Evolutionary conservation across 2,113 vertebrate genomes (phyloP).

Genomic region (Hippoglossus stenolepis): DNA sequence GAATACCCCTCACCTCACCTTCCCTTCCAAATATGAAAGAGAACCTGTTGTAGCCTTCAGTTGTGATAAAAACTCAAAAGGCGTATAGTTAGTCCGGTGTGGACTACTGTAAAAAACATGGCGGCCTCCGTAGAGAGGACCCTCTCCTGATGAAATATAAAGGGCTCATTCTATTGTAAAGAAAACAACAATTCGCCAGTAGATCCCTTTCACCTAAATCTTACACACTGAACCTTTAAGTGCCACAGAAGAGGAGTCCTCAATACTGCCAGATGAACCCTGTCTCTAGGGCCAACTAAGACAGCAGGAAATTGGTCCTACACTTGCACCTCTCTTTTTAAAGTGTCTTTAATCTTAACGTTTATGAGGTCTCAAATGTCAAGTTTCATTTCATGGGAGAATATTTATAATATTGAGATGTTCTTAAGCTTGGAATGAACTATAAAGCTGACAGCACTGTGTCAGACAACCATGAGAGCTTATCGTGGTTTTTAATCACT

Average conservation of each 20-base stretch:
- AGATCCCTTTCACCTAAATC: background rate
- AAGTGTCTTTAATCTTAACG: conserved; percentile 9
- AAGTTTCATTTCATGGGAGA: background rate
- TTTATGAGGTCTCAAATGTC: background rate
- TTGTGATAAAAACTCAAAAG: no score
- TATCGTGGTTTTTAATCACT: background rate
- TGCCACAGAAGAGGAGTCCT: background rate
- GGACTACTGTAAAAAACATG: no score
- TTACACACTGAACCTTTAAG: background rate
- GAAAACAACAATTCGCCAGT: no score
- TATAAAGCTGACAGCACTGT: background rate
- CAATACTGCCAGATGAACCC: background rate
- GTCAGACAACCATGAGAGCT: background rate
- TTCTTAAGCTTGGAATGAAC: background rate
- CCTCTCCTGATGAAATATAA: no score
- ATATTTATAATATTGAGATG: background rate
- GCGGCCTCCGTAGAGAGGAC: no score
- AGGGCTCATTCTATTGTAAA: no score
- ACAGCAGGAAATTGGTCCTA: conserved; percentile 4
- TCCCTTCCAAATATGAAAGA: no score
- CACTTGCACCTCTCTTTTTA: conserved; percentile 12
- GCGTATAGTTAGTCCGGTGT: no score
- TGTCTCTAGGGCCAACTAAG: background rate
- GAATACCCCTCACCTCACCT: no score
- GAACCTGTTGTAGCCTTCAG: no score